These are phyloP conservation scores for Melieria omissa DNA, from an alignment of 2,888 invertebrate genomes.

Conservation along the genomic window DNA sequence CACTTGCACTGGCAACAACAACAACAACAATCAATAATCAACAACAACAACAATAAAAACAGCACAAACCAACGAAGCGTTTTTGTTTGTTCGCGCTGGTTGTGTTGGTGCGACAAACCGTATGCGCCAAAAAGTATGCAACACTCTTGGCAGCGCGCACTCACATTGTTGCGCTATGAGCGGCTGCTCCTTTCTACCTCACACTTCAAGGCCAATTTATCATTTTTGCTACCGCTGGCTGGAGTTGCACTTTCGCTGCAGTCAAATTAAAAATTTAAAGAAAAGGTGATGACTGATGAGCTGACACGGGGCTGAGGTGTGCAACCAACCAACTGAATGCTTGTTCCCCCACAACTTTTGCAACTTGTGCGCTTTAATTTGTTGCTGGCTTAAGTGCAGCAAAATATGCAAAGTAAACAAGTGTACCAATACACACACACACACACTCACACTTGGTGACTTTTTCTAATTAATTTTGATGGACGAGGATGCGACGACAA, in stretches of 20 bases:
- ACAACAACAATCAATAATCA: neutral
- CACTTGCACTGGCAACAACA: slow-evolving; percentile 21
- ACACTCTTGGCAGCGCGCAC: slow-evolving; percentile 51
- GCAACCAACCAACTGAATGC: slow-evolving; percentile 44
- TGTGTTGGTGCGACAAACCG: neutral
- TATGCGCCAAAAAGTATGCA: slow-evolving; percentile 53
- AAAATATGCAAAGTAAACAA: slow-evolving; percentile 21
- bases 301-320: slow-evolving; percentile 16
- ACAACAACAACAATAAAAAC: no score
- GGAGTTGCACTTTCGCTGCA: neutral
- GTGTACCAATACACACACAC: neutral
- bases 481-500: slow-evolving; percentile 47
- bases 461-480: slow-evolving; percentile 63
- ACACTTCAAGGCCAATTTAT: slow-evolving; percentile 46
- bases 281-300: slow-evolving; percentile 32
- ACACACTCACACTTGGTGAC: slow-evolving; percentile 26
- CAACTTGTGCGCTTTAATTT: slow-evolving; percentile 6
- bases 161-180: slow-evolving; percentile 19
- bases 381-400: slow-evolving; percentile 20
- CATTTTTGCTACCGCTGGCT: slow-evolving; percentile 34
- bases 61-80: no score
- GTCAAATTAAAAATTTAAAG: slow-evolving; percentile 14
- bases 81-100: no score
- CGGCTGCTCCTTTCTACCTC: neutral
- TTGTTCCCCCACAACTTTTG: slow-evolving; percentile 46